Percentiles rank a stretch among this genome's conserved stretches.
Evolutionary conservation across 2,797 vertebrate species (phyloP).

Genomic region (Novumbra hubbsi): DNA sequence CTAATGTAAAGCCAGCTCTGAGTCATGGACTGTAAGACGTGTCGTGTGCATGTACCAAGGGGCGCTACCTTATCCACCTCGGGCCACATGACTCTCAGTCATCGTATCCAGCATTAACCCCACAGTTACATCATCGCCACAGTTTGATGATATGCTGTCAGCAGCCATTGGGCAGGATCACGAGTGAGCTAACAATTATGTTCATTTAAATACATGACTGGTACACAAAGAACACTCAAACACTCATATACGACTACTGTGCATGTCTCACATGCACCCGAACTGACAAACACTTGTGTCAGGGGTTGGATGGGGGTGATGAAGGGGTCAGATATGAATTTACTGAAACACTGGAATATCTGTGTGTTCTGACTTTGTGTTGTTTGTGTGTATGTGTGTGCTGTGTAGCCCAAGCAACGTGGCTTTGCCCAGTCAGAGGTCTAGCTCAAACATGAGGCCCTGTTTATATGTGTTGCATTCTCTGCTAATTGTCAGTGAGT

Average conservation of each 20-base stretch:
- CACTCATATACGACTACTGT: not conserved
- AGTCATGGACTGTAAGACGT: not conserved
- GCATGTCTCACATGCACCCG: not conserved
- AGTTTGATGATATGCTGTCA: not conserved
- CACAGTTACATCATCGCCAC: not conserved
- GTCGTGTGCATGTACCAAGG: too few species aligned
- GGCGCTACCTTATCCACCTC: not conserved
- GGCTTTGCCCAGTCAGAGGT: not conserved
- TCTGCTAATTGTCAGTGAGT: constrained; percentile 42
- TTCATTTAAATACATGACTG: not conserved
- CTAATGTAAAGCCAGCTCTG: constrained; percentile 24
- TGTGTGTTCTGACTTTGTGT: not conserved
- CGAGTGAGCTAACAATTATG: not conserved
- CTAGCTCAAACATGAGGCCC: constrained; percentile 3
- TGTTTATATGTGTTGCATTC: constrained; percentile 20
- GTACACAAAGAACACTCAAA: not conserved
- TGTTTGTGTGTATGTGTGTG: constrained; percentile 5
- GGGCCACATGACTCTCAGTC: not conserved
- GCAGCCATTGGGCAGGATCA: not conserved
- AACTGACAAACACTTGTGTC: not conserved
- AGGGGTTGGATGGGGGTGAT: not conserved
- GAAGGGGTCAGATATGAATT: constrained; percentile 8
- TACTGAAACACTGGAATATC: constrained; percentile 5
- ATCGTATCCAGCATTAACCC: not conserved
- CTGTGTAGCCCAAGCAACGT: not conserved